phyloP scores from a whole-genome alignment of 2,113 vertebrate species.

The Pleuronectes platessa region DNA sequence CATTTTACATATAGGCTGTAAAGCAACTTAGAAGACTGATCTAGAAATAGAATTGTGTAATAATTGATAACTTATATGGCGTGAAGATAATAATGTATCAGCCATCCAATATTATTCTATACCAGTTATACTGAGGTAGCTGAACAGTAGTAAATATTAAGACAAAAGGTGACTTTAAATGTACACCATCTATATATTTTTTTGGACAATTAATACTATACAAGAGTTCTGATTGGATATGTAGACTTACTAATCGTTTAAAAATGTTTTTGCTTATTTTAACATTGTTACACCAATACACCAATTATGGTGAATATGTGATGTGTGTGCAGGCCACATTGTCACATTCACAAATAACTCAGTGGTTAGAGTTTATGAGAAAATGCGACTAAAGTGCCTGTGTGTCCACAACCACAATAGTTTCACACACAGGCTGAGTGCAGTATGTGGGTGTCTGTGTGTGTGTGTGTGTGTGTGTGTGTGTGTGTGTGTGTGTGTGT shows the following conservation, averaged over 20 bases:
- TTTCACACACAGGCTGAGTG: slow-evolving; percentile 8
- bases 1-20: too few relatives aligned
- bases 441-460: not conserved
- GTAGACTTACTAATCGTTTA: not conserved
- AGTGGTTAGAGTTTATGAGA: slow-evolving; percentile 32
- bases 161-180: too few relatives aligned
- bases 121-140: too few relatives aligned
- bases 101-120: too few relatives aligned
- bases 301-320: not conserved
- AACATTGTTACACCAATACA: not conserved
- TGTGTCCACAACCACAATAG: not conserved
- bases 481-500: slow-evolving; percentile 7
- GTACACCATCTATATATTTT: too few relatives aligned
- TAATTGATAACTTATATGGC: too few relatives aligned
- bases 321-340: slow-evolving; percentile 1
- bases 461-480: slow-evolving; percentile 17
- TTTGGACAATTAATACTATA: too few relatives aligned
- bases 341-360: slow-evolving; percentile 6
- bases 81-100: too few relatives aligned
- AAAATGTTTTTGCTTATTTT: not conserved
- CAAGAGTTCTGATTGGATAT: too few relatives aligned
- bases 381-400: slow-evolving; percentile 20
- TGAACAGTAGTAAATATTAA: too few relatives aligned
- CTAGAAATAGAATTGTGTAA: too few relatives aligned
- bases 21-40: too few relatives aligned